Base-by-base conservation (phyloP, 1,140 invertebrate species). In the Platorchestia sp. region DNA sequence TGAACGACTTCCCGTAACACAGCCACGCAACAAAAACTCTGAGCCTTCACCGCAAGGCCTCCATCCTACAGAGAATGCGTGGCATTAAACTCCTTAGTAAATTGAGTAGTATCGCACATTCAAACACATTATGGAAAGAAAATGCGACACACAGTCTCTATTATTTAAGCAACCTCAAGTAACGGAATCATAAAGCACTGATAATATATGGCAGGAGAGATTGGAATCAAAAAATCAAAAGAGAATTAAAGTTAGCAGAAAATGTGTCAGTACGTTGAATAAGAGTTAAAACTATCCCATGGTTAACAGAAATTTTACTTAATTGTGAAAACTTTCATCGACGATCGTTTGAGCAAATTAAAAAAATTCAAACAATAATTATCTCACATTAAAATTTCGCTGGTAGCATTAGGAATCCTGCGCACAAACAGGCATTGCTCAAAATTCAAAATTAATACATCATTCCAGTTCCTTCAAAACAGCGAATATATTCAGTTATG, bases 1-100 rank as follows among this genome's bases (percentile, higher is more conserved):
- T 93, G 44, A 45, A 93, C 44, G 91, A 45, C 91, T 45, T 93
- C 91, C 91, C 43, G 43, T 27, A 89, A 42, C 41, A 89, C 27
- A 44, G 86, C 27, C 36, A 89, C 36, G 36, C 27, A 14, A 42
- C 41, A 89, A 89, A 41, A 89, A 42, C 59, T 22, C 59, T 75
- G 14, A 3, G 36, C 14, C 27, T 75, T 27, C 36, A 36, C 59
- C 59, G 27, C 59, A 75, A 75, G 59, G 59, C 59, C 59, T 19
- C 27, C 36, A 36, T 75, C 59, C 3, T 75, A 27, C 36, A 36
- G 59, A 75, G 59, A 36, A 75, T 75, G 36, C 27, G 59, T 36
- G 59, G 59, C 59, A 75, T 75, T 22, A 75, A 75, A 75, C 59
- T 75, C 14, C 59, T 10, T 22, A 22, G 59, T 75, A 75, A 51